Conservation (phyloP, 2,797 vertebrate species). For the Coregonus sp. region DNA sequence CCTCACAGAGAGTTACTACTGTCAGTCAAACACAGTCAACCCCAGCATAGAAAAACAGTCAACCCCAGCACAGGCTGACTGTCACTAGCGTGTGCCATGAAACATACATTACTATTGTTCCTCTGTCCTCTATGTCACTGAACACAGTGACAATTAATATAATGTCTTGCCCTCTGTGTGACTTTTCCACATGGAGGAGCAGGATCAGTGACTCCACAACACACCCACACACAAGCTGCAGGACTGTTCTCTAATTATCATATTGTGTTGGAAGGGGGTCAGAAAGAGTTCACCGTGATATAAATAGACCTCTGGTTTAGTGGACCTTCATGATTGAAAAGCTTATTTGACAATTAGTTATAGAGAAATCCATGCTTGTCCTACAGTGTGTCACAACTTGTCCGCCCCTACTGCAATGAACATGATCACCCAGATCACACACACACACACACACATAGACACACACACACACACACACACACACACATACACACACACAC, state of each 20-base stretch:
- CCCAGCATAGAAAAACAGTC: too few relatives aligned
- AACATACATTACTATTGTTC: neutral
- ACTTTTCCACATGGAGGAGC: conserved; percentile 9
- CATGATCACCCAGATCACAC: neutral
- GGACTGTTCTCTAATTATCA: conserved; percentile 18
- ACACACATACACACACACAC: neutral
- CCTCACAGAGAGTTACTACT: too few relatives aligned
- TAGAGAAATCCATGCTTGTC: conserved; percentile 53
- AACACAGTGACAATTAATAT: neutral
- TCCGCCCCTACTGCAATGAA: conserved; percentile 37
- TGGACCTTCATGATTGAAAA: conserved; percentile 59
- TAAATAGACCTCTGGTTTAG: conserved; percentile 59
- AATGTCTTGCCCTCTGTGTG: neutral
- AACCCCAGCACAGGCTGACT: neutral
- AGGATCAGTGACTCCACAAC: conserved; percentile 9
- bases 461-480: neutral
- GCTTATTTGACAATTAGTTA: conserved; percentile 72
- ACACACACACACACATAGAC: conserved; percentile 10
- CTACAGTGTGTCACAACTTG: neutral
- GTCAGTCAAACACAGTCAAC: too few relatives aligned
- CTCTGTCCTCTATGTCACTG: neutral
- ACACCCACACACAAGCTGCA: neutral
- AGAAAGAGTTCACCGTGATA: conserved; percentile 57
- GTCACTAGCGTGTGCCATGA: neutral
- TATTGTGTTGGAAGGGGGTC: conserved; percentile 23